Evolutionary conservation across 2,797 vertebrate genomes (phyloP), one percentile per base, ranked within the genome.

Genomic region (Craterocephalus amniculus): DNA sequence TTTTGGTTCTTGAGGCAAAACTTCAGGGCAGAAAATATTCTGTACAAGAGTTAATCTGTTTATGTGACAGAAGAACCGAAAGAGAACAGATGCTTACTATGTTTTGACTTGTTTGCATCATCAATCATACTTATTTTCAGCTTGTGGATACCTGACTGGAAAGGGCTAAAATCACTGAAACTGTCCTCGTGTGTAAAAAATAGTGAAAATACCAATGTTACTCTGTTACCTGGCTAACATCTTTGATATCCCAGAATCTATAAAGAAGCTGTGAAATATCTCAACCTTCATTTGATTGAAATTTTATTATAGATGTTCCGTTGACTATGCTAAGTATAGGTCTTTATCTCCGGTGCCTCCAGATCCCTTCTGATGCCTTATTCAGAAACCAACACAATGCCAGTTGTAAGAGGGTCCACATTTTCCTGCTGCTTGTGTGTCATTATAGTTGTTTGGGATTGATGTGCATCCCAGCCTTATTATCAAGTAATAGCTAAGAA

Each of bases 121-220:
- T 81, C 74, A 78, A 45, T 82, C 67, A 78, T 65, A 16, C 14
- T 18, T 36, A 36, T 36, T 36, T 36, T 13, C 12, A 18, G 6
- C 7, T 4, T 43, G 5, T 6, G 16, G 40, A 6, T 16, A 43
- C 6, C 0, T 43, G 40, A 43, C 14, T 43, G 5, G 6, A 43
- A 43, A 43, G 5, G 40, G 4, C 16, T n/a, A 40, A 40, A 43
- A 6, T 43, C 4, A 43, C 20, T 20, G 14, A 20, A 43, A 43
- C 18, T 20, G 4, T 7, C 16, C 6, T 16, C 20, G 40, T 43
- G 14, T 14, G 4, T 43, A 20, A 43, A 43, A 40, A 14, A 14
- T 34, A 34, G 32, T 8, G 22, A n/a, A 7, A n/a, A 10, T 10
- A 49, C 0, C 6, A 22, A 22, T 10, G 20, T 11, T 22, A n/a